Conservation (phyloP, 2,888 invertebrate species). For the Catocala sponsa region DNA sequence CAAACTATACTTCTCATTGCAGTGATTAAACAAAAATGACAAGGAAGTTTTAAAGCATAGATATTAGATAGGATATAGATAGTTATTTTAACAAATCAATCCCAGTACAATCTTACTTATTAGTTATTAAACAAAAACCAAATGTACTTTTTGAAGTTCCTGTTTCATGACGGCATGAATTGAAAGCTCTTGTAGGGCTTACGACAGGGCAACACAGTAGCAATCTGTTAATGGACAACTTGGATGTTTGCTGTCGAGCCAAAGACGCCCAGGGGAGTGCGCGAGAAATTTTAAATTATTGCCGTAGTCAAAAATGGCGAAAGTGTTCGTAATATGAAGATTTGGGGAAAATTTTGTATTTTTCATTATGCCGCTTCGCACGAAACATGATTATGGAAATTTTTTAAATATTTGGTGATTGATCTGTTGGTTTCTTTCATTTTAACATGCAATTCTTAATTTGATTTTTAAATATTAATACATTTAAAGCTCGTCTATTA, state of each 20-base stretch:
- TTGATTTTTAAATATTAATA: too few relatives aligned
- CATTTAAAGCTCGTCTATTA: too few relatives aligned
- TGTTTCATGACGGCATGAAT: not conserved
- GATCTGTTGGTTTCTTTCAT: not conserved
- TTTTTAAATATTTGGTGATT: constrained; percentile 1
- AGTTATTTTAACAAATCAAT: too few relatives aligned
- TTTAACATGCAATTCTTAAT: too few relatives aligned
- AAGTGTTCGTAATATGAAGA: constrained; percentile 4
- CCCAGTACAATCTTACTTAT: too few relatives aligned
- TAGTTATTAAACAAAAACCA: too few relatives aligned
- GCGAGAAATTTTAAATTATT: constrained; percentile 12
- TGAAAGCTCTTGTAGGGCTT: constrained; percentile 10
- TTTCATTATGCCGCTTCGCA: not conserved
- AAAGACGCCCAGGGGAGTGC: constrained; percentile 17
- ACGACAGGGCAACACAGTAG: constrained; percentile 21
- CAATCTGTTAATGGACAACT: constrained; percentile 63
- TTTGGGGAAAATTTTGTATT: constrained; percentile 7
- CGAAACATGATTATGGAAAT: not conserved
- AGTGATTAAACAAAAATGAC: too few relatives aligned
- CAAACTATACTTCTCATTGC: too few relatives aligned
- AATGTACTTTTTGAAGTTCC: too few relatives aligned
- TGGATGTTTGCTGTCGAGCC: constrained; percentile 24
- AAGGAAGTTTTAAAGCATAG: too few relatives aligned
- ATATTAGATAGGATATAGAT: too few relatives aligned
- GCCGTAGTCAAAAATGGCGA: constrained; percentile 8